These are phyloP conservation scores for Monodelphis domestica DNA, from an alignment of 2,797 vertebrate species.

Conservation along the genomic window DNA sequence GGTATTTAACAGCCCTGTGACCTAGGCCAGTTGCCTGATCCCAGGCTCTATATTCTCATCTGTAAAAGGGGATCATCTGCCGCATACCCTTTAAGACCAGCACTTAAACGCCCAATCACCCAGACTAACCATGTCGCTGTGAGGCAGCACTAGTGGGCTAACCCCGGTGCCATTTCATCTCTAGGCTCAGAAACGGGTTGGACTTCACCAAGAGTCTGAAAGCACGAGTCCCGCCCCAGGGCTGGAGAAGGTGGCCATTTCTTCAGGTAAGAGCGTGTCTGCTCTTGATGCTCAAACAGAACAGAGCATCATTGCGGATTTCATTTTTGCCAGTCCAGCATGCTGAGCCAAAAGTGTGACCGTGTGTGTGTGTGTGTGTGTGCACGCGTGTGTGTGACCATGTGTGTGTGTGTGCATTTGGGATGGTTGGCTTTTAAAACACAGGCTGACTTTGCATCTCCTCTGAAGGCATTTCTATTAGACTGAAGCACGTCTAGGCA, in stretches of 20 bases:
- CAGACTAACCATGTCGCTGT: too few species aligned
- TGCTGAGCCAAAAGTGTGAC: not conserved
- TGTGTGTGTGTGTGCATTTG: not conserved
- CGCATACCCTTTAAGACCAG: not conserved
- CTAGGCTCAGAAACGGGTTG: conserved; percentile 80
- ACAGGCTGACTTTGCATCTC: not conserved
- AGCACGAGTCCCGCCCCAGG: fast-evolving
- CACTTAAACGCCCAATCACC: not conserved
- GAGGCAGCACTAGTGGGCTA: not conserved
- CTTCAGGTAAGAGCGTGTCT: not conserved
- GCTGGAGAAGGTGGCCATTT: not conserved
- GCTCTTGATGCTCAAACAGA: not conserved
- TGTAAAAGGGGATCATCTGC: not conserved
- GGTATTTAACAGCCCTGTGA: not conserved
- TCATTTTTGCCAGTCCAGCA: too few species aligned
- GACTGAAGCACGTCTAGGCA: not conserved
- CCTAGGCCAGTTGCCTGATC: not conserved
- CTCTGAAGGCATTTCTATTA: not conserved
- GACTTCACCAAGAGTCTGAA: not conserved
- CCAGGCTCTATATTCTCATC: not conserved
- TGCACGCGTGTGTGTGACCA: too few species aligned
- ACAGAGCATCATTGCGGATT: not conserved
- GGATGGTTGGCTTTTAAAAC: not conserved
- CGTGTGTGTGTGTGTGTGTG: not conserved
- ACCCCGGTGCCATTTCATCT: not conserved